Conservation (phyloP, 2,113 vertebrate species). For the Bubo scandiacus region DNA sequence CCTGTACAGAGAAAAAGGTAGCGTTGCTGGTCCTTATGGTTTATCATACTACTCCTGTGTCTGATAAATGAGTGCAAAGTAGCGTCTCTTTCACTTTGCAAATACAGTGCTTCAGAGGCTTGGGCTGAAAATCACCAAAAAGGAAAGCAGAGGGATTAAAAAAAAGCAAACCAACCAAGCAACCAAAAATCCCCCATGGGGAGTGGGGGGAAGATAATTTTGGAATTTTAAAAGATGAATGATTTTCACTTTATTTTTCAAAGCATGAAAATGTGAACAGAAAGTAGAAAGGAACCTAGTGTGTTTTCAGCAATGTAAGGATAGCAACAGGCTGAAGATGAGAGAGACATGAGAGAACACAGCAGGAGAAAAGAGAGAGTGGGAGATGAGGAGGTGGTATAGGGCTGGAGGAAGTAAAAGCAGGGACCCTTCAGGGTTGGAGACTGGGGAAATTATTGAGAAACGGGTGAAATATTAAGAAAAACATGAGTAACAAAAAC, state of each 20-base stretch:
- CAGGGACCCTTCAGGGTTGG: not conserved
- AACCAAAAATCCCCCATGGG: not conserved
- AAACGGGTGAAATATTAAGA: not conserved
- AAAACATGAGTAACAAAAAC: not conserved
- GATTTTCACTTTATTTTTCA: not conserved
- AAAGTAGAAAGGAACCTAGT: not conserved
- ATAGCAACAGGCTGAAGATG: not conserved
- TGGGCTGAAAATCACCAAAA: not conserved
- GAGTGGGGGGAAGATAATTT: not conserved
- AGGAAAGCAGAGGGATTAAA: not conserved
- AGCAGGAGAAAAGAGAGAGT: not conserved
- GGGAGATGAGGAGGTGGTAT: no score
- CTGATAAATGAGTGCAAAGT: not conserved
- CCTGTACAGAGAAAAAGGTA: not conserved
- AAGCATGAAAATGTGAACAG: not conserved
- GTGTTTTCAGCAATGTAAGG: not conserved
- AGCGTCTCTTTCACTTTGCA: not conserved
- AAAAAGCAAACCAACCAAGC: not conserved
- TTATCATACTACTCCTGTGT: not conserved
- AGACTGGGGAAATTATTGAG: not conserved
- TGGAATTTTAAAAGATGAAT: not conserved
- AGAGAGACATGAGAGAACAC: not conserved
- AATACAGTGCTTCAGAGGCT: not conserved
- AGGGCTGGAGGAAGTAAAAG: not conserved
- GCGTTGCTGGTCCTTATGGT: fast-evolving